These are phyloP conservation scores for Scaptomyza graminum DNA, from an alignment of 1,140 invertebrate species.

Conservation along the genomic window DNA sequence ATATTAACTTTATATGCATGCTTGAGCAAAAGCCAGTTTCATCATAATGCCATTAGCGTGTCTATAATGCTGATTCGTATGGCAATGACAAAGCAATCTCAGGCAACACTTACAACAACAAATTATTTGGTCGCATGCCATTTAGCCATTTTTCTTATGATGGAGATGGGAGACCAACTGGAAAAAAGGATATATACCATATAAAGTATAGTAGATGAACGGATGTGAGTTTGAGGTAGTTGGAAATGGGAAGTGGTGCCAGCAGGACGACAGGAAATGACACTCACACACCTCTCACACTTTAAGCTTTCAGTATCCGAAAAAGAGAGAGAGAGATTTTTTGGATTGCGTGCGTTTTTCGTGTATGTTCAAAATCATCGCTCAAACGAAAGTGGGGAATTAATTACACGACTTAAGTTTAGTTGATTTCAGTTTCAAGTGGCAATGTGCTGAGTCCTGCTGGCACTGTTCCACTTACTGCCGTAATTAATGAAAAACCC, in stretches of 20 bases:
- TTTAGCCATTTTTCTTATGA: constrained; percentile 22
- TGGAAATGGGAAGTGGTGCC: neutral
- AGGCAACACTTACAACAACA: constrained; percentile 32
- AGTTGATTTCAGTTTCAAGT: constrained; percentile 19
- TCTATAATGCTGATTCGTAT: constrained; percentile 37
- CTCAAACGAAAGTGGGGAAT: constrained; percentile 80
- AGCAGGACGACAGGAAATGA: constrained; percentile 50
- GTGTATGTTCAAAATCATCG: constrained; percentile 78
- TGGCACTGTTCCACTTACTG: constrained; percentile 41
- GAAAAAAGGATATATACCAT: neutral
- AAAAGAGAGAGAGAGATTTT: constrained; percentile 5
- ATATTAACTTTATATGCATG: too few species aligned
- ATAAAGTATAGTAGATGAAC: neutral
- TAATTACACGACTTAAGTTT: constrained; percentile 65
- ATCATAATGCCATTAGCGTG: constrained; percentile 44
- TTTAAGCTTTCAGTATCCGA: neutral
- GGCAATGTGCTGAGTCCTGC: constrained; percentile 26
- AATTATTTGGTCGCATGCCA: constrained; percentile 51
- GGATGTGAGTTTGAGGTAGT: neutral
- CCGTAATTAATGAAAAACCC: constrained; percentile 69
- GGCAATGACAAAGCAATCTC: constrained; percentile 39
- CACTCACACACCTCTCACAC: constrained; percentile 28
- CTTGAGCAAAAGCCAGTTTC: constrained; percentile 5
- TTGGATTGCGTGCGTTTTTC: constrained; percentile 61
- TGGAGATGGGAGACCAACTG: neutral